Evolutionary conservation across 1,140 invertebrate genomes (phyloP), one percentile per base, ranked within the genome.

Genomic region (Listronotus oregonensis): DNA sequence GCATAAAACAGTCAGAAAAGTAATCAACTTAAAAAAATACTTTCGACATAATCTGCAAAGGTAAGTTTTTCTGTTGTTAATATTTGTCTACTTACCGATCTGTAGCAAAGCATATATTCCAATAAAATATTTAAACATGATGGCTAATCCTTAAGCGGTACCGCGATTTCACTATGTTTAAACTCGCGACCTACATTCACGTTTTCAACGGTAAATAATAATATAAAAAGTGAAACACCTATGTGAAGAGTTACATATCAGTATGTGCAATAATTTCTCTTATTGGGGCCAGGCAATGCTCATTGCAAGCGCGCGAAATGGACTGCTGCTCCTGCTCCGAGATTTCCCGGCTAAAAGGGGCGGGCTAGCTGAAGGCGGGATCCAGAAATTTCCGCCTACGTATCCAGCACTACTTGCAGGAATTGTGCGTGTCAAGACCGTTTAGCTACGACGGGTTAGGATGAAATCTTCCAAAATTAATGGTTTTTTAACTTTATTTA

Each of bases 361-460:
- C 61, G 62, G 62, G 27, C 43, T 47, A 27, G 21, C 27, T 58
- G 49, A 11, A 32, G 67, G 67, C 67, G 67, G 67, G 14, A 12
- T 55, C 31, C 43, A 14, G 43, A 37, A 60, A 42, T 39, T 42
- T n/a, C 27, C 58, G 61, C 57, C 56, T 46, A 49, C 63, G 17
- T n/a, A 59, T 47, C 60, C 46, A 64, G 60, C 61, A 62, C 43
- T 47, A 59, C 47, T 68, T 63, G 51, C 66, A 63, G 62, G 56
- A 68, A 64, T 64, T 49, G 54, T 56, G 62, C 50, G 59, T 56
- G 59, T 60, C 52, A 37, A 44, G 40, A 46, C 27, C 66, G 55
- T 63, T 46, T 60, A 52, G 64, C 50, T 21, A 37, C 64, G 64
- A 47, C 40, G 39, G 59, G 52, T 40, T 17, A 52, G 37, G 43